Evolutionary conservation across 2,888 invertebrate species (phyloP).

Genomic region (Cerceris rybyensis): DNA sequence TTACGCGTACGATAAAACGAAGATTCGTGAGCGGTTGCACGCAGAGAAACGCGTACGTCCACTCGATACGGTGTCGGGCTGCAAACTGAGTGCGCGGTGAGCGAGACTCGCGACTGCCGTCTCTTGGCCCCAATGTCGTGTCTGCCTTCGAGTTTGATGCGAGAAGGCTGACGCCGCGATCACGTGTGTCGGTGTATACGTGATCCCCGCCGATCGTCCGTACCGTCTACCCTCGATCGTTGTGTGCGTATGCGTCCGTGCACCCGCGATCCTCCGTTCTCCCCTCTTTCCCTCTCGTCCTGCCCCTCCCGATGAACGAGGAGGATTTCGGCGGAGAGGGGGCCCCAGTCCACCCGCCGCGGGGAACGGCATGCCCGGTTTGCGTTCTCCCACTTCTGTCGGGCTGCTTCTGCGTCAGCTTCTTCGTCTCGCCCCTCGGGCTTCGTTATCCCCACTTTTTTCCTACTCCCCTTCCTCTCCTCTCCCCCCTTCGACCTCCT

Average conservation of each 20-base stretch:
- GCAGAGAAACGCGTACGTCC: conserved; percentile 60
- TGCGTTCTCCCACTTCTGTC: conserved; percentile 51
- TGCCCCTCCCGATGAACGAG: conserved; percentile 36
- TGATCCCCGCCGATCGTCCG: conserved; percentile 2
- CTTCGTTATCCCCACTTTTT: conserved; percentile 16
- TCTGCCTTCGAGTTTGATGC: conserved; percentile 72
- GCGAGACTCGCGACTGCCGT: conserved; percentile 73
- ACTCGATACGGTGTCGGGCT: conserved; percentile 72
- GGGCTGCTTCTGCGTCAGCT: conserved; percentile 59
- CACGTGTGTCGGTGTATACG: conserved; percentile 45
- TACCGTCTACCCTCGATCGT: no score
- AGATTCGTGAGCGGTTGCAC: conserved; percentile 16
- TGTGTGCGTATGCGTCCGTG: not conserved
- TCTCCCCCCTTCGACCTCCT: conserved; percentile 17
- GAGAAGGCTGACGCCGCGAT: conserved; percentile 62
- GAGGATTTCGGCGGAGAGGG: conserved; percentile 16
- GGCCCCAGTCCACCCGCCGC: conserved; percentile 17
- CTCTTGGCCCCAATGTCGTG: conserved; percentile 76
- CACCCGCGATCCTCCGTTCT: not conserved
- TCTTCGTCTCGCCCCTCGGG: conserved; percentile 20
- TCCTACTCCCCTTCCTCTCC: conserved; percentile 30
- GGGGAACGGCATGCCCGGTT: conserved; percentile 63
- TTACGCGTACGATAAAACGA: not conserved
- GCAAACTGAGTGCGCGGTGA: conserved; percentile 75
- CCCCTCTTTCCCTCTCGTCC: conserved; percentile 1